Conservation (phyloP, 2,797 vertebrate species). For the Esox lucius region DNA sequence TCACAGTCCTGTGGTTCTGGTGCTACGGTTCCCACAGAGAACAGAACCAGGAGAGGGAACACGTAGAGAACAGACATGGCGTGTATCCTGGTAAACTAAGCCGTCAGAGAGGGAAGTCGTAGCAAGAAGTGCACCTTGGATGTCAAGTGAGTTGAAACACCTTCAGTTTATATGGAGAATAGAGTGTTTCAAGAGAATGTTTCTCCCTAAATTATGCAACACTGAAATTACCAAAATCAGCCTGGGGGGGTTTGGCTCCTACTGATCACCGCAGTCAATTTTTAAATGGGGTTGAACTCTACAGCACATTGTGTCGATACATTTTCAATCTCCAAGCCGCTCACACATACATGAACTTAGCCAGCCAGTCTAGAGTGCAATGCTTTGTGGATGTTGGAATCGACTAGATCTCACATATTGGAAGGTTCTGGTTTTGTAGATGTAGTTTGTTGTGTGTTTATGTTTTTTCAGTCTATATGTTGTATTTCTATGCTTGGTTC, state of each 20-base stretch:
- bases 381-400: too few species aligned
- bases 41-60: background rate
- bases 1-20: background rate
- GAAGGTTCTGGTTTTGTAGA: too few species aligned
- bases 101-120: background rate
- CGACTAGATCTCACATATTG: too few species aligned
- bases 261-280: background rate
- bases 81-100: background rate
- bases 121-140: background rate
- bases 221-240: background rate
- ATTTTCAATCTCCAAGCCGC: too few species aligned
- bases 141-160: background rate
- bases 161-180: background rate
- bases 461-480: too few species aligned
- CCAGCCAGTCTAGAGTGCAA: too few species aligned
- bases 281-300: background rate
- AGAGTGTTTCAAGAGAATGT: background rate
- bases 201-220: background rate
- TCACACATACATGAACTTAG: too few species aligned
- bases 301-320: too few species aligned
- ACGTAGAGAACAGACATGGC: background rate
- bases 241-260: background rate
- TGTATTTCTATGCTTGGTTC: too few species aligned
- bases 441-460: too few species aligned
- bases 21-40: background rate